Conservation (phyloP, 2,113 vertebrate genomes). For the Ochotona princeps region DNA sequence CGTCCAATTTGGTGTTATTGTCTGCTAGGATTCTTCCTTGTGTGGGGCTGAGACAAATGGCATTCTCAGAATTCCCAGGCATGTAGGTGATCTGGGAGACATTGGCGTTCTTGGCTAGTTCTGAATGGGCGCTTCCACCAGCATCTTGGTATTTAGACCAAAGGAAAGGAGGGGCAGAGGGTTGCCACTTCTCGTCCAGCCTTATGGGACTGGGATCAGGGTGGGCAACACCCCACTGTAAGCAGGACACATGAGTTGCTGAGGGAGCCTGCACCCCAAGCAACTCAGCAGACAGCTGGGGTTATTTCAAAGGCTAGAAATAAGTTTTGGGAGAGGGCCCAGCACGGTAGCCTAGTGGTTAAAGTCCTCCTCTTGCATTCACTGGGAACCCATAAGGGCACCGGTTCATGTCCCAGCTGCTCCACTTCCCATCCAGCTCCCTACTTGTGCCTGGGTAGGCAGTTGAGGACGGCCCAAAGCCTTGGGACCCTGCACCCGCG, state of each 20-base stretch:
- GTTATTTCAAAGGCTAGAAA: constrained; percentile 23
- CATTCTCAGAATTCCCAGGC: constrained; percentile 70
- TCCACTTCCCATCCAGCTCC: no score
- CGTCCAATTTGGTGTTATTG: constrained; percentile 61
- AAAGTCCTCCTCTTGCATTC: no score
- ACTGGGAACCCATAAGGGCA: no score
- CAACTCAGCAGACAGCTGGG: background rate
- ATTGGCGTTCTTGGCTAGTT: constrained; percentile 55
- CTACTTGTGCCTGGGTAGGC: no score
- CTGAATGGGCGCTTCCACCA: constrained; percentile 41
- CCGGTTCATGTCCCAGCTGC: no score
- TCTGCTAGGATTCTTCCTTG: constrained; percentile 57
- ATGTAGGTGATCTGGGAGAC: constrained; percentile 69
- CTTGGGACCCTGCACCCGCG: no score
- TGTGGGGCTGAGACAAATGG: constrained; percentile 70
- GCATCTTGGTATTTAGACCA: constrained; percentile 19
- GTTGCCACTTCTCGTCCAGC: background rate
- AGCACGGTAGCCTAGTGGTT: no score
- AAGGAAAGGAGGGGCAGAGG: background rate
- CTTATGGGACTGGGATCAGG: background rate
- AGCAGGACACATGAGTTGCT: background rate
- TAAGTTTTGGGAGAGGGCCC: background rate
- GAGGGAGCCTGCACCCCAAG: background rate
- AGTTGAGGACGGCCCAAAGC: no score
- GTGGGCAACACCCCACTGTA: background rate